A percentile compares a stretch with the other conserved stretches of the same genome.
Conservation (phyloP, 2,797 vertebrate species). For the Buphagus erythrorhynchus region DNA sequence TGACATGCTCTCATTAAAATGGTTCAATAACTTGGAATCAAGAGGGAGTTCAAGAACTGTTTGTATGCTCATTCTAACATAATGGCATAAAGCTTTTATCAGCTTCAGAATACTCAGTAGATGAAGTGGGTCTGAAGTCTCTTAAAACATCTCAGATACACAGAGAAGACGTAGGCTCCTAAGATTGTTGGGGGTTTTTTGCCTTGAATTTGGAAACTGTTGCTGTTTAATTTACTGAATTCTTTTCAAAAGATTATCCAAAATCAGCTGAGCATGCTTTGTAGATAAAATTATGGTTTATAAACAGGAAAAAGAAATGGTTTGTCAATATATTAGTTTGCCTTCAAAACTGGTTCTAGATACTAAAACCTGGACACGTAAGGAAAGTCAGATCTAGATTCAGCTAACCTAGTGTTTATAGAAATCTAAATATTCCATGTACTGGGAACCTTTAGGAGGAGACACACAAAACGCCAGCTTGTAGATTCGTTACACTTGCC, state of each 20-base stretch:
- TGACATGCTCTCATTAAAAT: conserved; percentile 80
- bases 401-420: not conserved
- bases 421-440: not conserved
- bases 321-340: not conserved
- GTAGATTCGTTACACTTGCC: not conserved
- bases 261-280: not conserved
- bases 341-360: not conserved
- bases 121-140: conserved; percentile 37
- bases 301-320: not conserved
- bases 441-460: not conserved
- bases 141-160: conserved; percentile 37
- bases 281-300: not conserved
- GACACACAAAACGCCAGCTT: not conserved
- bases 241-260: not conserved
- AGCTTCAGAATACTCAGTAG: conserved; percentile 31
- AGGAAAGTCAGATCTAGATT: not conserved
- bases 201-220: not conserved
- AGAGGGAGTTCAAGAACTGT: conserved; percentile 63
- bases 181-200: not conserved
- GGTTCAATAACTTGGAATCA: conserved; percentile 80
- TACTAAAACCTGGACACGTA: not conserved
- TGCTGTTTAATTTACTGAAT: not conserved
- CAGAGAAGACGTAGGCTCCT: not conserved
- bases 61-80: conserved; percentile 58
- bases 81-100: conserved; percentile 66